Percentiles rank a stretch among this genome's conserved stretches.
Conservation (phyloP, 1,140 invertebrate genomes). For the Drosophila hydei region DNA sequence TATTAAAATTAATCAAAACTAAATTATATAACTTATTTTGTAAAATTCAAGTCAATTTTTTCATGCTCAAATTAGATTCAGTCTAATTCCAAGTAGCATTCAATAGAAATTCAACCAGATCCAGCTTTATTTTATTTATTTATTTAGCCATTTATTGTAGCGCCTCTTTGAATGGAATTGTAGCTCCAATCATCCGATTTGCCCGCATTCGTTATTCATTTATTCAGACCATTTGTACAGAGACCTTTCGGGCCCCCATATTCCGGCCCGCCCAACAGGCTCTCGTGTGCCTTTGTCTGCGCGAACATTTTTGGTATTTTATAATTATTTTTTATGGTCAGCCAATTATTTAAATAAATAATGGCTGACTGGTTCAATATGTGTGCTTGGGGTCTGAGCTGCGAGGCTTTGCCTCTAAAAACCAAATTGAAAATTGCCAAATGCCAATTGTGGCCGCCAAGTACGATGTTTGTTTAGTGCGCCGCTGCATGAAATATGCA, state of each 20-base stretch:
- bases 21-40: neutral
- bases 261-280: neutral
- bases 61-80: too few relatives aligned
- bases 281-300: conserved; percentile 37
- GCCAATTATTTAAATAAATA: conserved; percentile 80
- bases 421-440: conserved; percentile 66
- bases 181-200: conserved; percentile 29
- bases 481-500: conserved; percentile 63
- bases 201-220: conserved; percentile 45
- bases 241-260: neutral
- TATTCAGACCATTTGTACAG: conserved; percentile 26
- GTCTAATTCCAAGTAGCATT: too few relatives aligned
- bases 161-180: conserved; percentile 25
- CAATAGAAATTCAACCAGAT: neutral
- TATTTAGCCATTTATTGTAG: conserved; percentile 8
- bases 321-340: conserved; percentile 61
- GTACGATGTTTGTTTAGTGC: conserved; percentile 46
- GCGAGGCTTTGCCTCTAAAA: conserved; percentile 8
- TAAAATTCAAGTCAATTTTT: neutral
- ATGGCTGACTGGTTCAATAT: conserved; percentile 40
- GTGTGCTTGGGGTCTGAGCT: conserved; percentile 1
- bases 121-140: neutral
- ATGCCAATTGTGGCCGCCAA: conserved; percentile 56
- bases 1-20: too few relatives aligned
- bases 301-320: conserved; percentile 41